Evolutionary conservation across 2,113 vertebrate species (phyloP).

Genomic region (Tachycineta bicolor): DNA sequence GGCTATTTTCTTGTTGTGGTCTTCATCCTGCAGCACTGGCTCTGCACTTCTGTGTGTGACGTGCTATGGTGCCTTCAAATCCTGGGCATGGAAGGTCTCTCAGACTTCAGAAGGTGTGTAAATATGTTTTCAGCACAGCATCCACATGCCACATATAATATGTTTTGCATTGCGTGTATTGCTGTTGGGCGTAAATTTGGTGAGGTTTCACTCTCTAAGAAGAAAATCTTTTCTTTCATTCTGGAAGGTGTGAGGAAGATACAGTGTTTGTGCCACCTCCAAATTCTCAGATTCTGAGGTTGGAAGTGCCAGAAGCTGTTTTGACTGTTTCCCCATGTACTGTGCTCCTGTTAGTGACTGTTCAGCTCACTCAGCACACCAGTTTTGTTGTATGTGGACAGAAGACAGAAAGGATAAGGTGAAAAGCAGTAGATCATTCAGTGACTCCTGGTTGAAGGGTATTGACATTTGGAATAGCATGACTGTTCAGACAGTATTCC

Average conservation of each 20-base stretch:
- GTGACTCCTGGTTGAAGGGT: background rate
- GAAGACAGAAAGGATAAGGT: background rate
- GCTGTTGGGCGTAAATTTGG: background rate
- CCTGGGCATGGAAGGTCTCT: slow-evolving; percentile 25
- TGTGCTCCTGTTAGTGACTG: background rate
- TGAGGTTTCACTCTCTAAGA: background rate
- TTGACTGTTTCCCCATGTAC: background rate
- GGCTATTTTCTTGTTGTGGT: slow-evolving; percentile 30
- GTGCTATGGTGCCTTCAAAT: slow-evolving; percentile 37
- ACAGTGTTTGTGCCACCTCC: background rate
- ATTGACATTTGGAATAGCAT: background rate
- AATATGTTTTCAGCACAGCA: slow-evolving; percentile 11
- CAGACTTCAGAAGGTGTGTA: background rate
- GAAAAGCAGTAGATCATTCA: background rate
- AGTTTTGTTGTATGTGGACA: background rate
- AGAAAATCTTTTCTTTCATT: background rate
- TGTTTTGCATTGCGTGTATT: background rate
- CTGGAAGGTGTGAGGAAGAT: background rate
- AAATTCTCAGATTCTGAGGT: background rate
- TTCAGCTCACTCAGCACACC: background rate
- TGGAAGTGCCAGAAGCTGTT: background rate
- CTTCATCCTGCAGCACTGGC: slow-evolving; percentile 21
- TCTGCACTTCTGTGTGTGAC: background rate
- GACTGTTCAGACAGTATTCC: background rate
- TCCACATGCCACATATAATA: background rate